Base-by-base conservation (phyloP, 2,888 invertebrate genomes). In the Andrena flavipes region DNA sequence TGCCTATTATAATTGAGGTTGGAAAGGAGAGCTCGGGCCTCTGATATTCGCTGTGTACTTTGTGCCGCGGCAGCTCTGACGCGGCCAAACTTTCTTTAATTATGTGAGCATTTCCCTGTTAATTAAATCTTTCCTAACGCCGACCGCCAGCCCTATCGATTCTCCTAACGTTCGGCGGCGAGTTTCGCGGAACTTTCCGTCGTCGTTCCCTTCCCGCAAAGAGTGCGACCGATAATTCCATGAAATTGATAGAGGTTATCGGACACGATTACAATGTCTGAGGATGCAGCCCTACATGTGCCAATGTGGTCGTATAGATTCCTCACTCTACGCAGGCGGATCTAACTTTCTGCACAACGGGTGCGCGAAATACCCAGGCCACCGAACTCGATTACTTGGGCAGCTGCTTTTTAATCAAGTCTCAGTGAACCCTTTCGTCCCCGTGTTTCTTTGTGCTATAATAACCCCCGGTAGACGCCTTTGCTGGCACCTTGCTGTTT, bases 201-300 rank as follows among this genome's bases (percentile, higher is more conserved):
- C 20, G 8, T 62, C 30, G 35, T 30, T 62, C 7, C 5, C 10
- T n/a, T 33, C 62, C 13, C 8, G 4, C 20, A 20, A 13, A 20
- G 42, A 23, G 23, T 16, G 13, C 23, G 42, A 13, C 20, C 42
- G 13, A 63, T 63, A 26, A 35, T 35, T 42, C 20, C 33, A 4
- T 33, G 33, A 42, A 63, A 63, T 23, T 13, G 35, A 30, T 63
- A n/a, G 6, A 2, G 1, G 13, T n/a, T 64, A 86, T 89, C 88
- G 88, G 89, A 90, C 86, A 88, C 86, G 88, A 90, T 91, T 80
- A 87, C 82, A 86, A 89, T 89, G 84, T 88, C 54, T 76, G 84
- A 63, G 42, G 67, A 74, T 60, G 90, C 85, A 91, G 77, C 89
- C 88, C 76, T 88, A 89, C 67, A 86, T 82, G 82, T 82, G 84